Percentiles rank a stretch among this genome's conserved stretches.
Evolutionary conservation across 2,888 invertebrate genomes (phyloP).

Genomic region (Opisthograptis luteolata): DNA sequence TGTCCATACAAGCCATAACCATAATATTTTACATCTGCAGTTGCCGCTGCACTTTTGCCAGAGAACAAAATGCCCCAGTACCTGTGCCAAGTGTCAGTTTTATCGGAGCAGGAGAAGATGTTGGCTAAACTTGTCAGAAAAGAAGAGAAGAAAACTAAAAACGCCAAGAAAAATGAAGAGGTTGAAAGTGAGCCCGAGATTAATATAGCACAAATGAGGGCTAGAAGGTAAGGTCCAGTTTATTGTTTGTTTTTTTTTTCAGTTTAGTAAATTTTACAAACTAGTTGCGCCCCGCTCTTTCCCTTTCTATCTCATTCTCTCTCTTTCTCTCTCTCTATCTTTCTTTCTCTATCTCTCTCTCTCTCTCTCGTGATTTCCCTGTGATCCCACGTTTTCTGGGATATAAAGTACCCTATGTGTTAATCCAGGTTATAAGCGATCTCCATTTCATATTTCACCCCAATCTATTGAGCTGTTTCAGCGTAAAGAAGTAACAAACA

Average conservation of each 20-base stretch:
- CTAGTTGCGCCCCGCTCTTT: too few species aligned
- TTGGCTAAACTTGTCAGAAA: slow-evolving; percentile 90
- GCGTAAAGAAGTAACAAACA: too few species aligned
- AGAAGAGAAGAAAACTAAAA: slow-evolving; percentile 91
- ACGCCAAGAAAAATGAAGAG: slow-evolving; percentile 68
- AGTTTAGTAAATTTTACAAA: not conserved
- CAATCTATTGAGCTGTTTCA: too few species aligned
- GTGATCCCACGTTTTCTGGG: too few species aligned
- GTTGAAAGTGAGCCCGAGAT: slow-evolving; percentile 80
- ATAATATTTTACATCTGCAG: slow-evolving; percentile 45
- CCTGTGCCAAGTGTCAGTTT: slow-evolving; percentile 92
- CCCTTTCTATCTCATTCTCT: too few species aligned
- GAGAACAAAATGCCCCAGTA: slow-evolving; percentile 86
- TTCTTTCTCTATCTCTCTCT: too few species aligned
- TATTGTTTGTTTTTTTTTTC: not conserved
- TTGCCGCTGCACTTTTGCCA: slow-evolving; percentile 60
- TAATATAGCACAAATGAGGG: slow-evolving; percentile 79
- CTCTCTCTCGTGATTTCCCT: too few species aligned
- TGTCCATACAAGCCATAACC: too few species aligned
- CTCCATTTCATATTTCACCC: too few species aligned
- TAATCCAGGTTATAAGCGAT: too few species aligned
- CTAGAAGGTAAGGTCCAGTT: slow-evolving; percentile 69
- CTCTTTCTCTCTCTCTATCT: too few species aligned
- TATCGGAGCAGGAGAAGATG: slow-evolving; percentile 92
- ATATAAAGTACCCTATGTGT: too few species aligned